Evolutionary conservation across 2,888 invertebrate genomes (phyloP).

Genomic region (Unio delphinus): DNA sequence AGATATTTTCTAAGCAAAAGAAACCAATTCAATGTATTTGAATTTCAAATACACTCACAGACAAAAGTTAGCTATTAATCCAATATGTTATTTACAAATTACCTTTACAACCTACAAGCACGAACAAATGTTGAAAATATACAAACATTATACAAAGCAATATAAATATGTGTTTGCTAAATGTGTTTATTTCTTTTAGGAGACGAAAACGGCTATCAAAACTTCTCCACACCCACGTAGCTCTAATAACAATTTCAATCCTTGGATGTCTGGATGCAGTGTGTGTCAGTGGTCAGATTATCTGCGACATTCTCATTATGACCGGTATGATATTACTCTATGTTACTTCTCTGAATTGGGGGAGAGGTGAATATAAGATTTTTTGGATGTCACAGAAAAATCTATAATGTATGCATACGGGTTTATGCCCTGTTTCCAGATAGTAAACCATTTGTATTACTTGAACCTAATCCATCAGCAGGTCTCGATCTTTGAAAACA

Average conservation of each 20-base stretch:
- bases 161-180: neutral
- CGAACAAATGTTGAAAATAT: neutral
- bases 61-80: too few relatives aligned
- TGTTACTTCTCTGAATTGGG: neutral
- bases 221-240: slow-evolving; percentile 60
- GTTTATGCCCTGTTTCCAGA: too few relatives aligned
- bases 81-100: too few relatives aligned
- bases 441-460: too few relatives aligned
- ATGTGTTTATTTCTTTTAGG: slow-evolving; percentile 27
- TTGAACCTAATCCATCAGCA: too few relatives aligned
- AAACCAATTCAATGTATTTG: too few relatives aligned
- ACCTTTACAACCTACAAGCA: too few relatives aligned
- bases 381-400: neutral
- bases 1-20: too few relatives aligned
- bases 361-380: neutral
- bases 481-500: too few relatives aligned
- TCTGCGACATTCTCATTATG: slow-evolving; percentile 62
- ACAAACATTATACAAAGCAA: neutral
- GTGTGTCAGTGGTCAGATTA: slow-evolving; percentile 57
- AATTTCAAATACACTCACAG: too few relatives aligned
- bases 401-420: too few relatives aligned
- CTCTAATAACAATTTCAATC: slow-evolving; percentile 55
- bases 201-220: slow-evolving; percentile 42
- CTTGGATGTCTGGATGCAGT: slow-evolving; percentile 55
- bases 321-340: slow-evolving; percentile 36